Conservation (phyloP, 2,797 vertebrate species). For the Lithobates pipiens region DNA sequence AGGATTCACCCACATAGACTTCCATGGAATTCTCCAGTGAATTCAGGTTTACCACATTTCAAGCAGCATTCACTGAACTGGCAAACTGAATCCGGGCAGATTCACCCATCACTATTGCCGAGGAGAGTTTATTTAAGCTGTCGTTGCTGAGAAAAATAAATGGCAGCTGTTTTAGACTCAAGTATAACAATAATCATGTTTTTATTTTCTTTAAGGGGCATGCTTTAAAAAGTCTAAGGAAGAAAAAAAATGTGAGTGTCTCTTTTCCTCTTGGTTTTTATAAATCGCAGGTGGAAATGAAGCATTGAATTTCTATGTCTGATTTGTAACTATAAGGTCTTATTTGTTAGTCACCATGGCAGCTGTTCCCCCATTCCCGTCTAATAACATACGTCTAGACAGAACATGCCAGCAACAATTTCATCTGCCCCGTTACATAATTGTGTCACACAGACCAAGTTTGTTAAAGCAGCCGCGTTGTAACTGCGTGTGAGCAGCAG, state of each 20-base stretch:
- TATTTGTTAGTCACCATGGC: slow-evolving; percentile 66
- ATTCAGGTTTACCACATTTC: no score
- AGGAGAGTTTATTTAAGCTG: no score
- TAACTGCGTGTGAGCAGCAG: neutral
- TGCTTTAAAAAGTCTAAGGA: neutral
- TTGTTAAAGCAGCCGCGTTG: neutral
- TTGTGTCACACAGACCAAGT: neutral
- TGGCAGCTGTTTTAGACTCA: no score
- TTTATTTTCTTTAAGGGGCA: neutral
- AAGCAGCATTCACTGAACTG: no score
- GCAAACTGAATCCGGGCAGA: no score
- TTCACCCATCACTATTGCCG: no score
- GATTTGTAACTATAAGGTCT: slow-evolving; percentile 54
- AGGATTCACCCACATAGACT: no score
- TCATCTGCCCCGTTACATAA: slow-evolving; percentile 47
- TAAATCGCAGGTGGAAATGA: neutral
- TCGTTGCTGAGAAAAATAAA: no score
- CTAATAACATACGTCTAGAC: slow-evolving; percentile 69
- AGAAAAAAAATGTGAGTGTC: neutral
- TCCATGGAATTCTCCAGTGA: no score
- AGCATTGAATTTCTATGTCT: slow-evolving; percentile 57
- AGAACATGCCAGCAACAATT: slow-evolving; percentile 56
- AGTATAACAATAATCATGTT: no score
- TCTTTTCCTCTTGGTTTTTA: neutral
- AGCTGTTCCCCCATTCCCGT: slow-evolving; percentile 65